Evolutionary conservation across 2,888 invertebrate genomes (phyloP).

Genomic region (Dryadula phaetusa): DNA sequence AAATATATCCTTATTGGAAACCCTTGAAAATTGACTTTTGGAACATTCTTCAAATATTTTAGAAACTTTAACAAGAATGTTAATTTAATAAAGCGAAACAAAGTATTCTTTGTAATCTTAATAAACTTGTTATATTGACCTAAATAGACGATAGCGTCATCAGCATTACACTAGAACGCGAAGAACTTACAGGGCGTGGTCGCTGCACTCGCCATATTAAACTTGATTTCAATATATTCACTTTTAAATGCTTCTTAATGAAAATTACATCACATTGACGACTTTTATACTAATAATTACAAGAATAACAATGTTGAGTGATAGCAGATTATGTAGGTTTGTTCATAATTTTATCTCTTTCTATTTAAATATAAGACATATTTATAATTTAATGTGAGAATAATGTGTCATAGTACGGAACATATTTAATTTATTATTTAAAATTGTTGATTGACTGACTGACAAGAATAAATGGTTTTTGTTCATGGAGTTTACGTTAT

Average conservation of each 20-base stretch:
- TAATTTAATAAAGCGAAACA: constrained; percentile 11
- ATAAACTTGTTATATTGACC: constrained; percentile 74
- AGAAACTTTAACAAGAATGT: constrained; percentile 4
- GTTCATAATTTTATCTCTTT: background rate
- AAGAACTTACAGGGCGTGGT: constrained; percentile 64
- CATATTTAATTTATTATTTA: background rate
- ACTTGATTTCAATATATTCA: constrained; percentile 34
- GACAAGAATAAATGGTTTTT: background rate
- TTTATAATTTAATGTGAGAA: background rate
- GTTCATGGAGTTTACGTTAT: background rate
- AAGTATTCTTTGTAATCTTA: constrained; percentile 63
- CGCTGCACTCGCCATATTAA: constrained; percentile 53
- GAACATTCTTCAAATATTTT: background rate
- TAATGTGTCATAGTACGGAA: background rate
- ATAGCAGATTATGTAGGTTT: background rate
- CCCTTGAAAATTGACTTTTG: background rate
- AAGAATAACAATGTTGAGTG: background rate
- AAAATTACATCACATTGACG: constrained; percentile 8
- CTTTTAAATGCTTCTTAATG: constrained; percentile 19
- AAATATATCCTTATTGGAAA: too few species aligned
- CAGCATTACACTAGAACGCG: constrained; percentile 55
- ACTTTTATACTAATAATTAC: constrained; percentile 5
- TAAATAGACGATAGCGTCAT: constrained; percentile 76
- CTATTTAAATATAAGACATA: too few species aligned
- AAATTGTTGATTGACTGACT: too few species aligned